These are phyloP conservation scores for Aramus guarauna DNA, from an alignment of 2,113 vertebrate genomes.

Conservation along the genomic window DNA sequence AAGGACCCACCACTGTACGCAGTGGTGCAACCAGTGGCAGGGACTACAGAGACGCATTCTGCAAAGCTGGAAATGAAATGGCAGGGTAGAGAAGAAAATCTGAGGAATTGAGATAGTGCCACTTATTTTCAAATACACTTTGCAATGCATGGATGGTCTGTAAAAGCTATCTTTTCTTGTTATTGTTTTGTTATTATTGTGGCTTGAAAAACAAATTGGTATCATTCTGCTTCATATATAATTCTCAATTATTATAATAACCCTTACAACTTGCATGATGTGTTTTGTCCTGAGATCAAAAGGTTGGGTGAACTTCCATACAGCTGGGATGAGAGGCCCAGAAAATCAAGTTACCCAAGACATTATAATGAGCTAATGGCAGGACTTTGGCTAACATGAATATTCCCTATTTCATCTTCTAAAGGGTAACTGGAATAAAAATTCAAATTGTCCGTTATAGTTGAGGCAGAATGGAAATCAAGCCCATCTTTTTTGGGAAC, in stretches of 20 bases:
- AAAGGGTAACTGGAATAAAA: not conserved
- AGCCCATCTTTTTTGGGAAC: not conserved
- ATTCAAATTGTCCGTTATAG: not conserved
- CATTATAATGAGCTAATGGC: not conserved
- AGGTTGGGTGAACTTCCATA: not conserved
- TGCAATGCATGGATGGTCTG: not conserved
- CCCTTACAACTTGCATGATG: not conserved
- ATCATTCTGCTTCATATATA: not conserved
- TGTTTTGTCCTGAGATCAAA: not conserved
- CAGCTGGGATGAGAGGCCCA: not conserved
- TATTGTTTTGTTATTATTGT: not conserved
- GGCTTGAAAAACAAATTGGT: not conserved
- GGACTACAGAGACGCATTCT: not conserved
- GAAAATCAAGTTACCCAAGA: not conserved
- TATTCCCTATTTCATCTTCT: not conserved
- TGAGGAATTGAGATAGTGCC: not conserved
- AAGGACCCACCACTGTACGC: not conserved
- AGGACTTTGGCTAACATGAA: not conserved
- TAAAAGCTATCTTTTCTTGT: not conserved
- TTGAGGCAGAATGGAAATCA: constrained; percentile 2
- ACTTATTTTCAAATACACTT: not conserved
- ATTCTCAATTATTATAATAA: not conserved
- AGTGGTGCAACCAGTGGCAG: not conserved
- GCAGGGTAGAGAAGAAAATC: not conserved
- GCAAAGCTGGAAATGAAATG: not conserved